Evolutionary conservation across 1,140 invertebrate species (phyloP), one percentile per base, ranked within the genome.

Genomic region (Penaeus chinensis): DNA sequence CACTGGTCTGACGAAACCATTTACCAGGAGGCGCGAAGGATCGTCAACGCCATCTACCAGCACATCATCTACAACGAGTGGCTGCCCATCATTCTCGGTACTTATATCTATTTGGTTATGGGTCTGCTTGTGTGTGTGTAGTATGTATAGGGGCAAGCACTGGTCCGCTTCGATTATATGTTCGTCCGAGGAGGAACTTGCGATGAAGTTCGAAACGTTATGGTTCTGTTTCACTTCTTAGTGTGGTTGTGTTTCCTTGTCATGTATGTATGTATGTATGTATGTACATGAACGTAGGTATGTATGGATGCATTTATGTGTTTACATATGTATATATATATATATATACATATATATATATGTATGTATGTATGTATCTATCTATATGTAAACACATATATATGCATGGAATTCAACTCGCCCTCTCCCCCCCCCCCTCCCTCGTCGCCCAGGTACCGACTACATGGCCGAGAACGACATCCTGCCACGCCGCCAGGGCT

Each of bases 21-120:
- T 0, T 95, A 91, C 89, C 93, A 94, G 89, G 94, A 95, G 91
- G 90, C 93, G 0, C 85, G 94, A 80, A 91, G 93, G 80, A 93
- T 95, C 81, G 91, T 94, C 2, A 92, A 92, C 37, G 94, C 93
- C 16, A 91, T 93, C 85, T 91, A 93, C 61, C 94, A 95, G 90
- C 92, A 95, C 88, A 94, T 95, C 65, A 94, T 94, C 1, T 96
- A 95, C 91, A 93, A 94, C 88, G 95, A 95, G 91, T 95, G 93
- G 92, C 91, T 96, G 65, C 88, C 88, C 54, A 10, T 82, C 18
- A 24, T 88, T 8, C 24, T 88, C 22, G 87, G 87, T 74, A 37
- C 13, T 60, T 20, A n/a, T 22, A 5, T 20, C 24, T 24, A 71
- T n/a, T 32, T 24, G n/a, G 5, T 22, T 74, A 32, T 27, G 7